phyloP scores from a whole-genome alignment of 2,797 vertebrate species.

The Rhabdomys pumilio region DNA sequence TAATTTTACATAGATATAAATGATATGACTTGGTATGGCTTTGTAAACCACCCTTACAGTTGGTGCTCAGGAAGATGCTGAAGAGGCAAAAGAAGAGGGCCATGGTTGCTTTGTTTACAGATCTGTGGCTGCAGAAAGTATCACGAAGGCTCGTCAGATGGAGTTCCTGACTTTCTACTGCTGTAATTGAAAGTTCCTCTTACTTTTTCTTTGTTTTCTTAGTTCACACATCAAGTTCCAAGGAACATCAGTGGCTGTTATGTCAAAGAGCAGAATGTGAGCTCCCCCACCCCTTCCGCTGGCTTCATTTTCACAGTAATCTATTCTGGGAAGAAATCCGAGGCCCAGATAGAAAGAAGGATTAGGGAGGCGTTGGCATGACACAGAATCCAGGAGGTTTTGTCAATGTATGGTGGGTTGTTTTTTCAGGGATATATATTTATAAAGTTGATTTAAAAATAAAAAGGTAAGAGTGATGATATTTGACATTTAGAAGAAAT shows the following conservation, averaged over 20 bases:
- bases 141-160: not conserved
- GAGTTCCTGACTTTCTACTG: constrained; percentile 1
- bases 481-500: constrained; percentile 68
- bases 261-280: constrained; percentile 6
- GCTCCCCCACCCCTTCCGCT: not conserved
- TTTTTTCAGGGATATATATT: constrained; percentile 27
- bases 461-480: constrained; percentile 47
- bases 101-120: not conserved
- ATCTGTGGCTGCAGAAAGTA: not conserved
- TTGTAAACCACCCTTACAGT: no score
- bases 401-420: not conserved
- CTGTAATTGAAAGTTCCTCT: constrained; percentile 7
- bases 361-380: not conserved
- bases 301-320: constrained; percentile 27
- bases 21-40: not conserved
- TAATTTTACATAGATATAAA: not conserved
- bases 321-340: constrained; percentile 55
- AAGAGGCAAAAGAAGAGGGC: not conserved
- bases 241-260: not conserved
- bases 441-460: constrained; percentile 71
- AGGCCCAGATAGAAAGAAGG: not conserved
- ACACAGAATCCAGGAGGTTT: constrained; percentile 41
- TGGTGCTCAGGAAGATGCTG: no score
- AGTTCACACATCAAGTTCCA: constrained; percentile 14
- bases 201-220: not conserved